These are phyloP conservation scores for Aphidius gifuensis DNA, from an alignment of 1,140 invertebrate genomes.

Conservation along the genomic window DNA sequence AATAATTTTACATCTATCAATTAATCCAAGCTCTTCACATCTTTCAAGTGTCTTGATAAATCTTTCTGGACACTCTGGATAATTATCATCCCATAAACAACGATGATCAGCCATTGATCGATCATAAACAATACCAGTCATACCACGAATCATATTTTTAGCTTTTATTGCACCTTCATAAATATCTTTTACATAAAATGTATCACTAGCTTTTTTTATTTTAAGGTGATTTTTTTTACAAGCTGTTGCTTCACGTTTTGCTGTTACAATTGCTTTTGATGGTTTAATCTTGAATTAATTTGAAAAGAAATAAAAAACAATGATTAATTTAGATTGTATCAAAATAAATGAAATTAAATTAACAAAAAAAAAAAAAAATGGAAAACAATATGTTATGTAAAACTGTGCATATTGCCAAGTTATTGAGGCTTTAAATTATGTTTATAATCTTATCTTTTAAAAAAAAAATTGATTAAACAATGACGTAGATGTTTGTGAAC, in stretches of 20 bases:
- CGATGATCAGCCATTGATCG: conserved; percentile 71
- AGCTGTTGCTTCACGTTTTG: conserved; percentile 45
- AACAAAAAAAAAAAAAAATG: conserved; percentile 21
- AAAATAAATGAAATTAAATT: conserved; percentile 19
- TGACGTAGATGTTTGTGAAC: too few relatives aligned
- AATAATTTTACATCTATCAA: conserved; percentile 66
- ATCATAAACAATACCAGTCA: conserved; percentile 79
- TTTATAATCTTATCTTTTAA: background rate
- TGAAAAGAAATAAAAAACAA: background rate
- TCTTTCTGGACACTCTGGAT: conserved; percentile 80
- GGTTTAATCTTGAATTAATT: conserved; percentile 40
- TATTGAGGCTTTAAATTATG: background rate
- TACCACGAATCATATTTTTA: conserved; percentile 56
- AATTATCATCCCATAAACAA: conserved; percentile 79
- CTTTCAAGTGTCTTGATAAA: conserved; percentile 69
- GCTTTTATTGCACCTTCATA: conserved; percentile 63
- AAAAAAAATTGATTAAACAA: too few relatives aligned
- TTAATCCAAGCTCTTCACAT: conserved; percentile 69
- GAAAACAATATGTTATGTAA: background rate
- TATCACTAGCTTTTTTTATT: conserved; percentile 26
- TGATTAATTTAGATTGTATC: background rate
- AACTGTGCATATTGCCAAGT: background rate
- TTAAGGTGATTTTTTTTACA: conserved; percentile 35
- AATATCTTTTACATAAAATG: conserved; percentile 41
- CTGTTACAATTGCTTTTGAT: conserved; percentile 46